Percentiles rank a stretch among this genome's conserved stretches.
phyloP scores from a whole-genome alignment of 92 coral and sea anemone species.

The Actinostola sp. region DNA sequence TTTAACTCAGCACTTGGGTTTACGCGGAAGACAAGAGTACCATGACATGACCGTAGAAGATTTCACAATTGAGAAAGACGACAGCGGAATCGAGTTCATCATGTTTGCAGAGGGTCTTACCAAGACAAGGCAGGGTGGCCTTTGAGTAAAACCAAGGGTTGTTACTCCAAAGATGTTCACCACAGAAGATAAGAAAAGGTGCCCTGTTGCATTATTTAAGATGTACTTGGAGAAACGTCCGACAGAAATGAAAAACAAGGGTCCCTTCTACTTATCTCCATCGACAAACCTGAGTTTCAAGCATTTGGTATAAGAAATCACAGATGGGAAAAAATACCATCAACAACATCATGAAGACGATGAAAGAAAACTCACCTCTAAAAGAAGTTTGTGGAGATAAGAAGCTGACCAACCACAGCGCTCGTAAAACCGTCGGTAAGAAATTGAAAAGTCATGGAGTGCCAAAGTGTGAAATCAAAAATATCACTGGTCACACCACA shows the following conservation, averaged over 20 bases:
- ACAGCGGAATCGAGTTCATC: slow-evolving; percentile 26
- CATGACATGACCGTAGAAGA: slow-evolving; percentile 33
- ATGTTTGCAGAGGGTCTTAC: slow-evolving; percentile 42
- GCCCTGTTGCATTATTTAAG: slow-evolving; percentile 37
- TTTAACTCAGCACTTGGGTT: slow-evolving; percentile 32
- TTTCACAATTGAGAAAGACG: slow-evolving; percentile 35
- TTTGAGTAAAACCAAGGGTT: slow-evolving; percentile 12
- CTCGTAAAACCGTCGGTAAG: slow-evolving; percentile 47
- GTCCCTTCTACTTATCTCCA: slow-evolving; percentile 46
- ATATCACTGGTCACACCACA: slow-evolving; percentile 24
- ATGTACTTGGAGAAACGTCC: slow-evolving; percentile 34
- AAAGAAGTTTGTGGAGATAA: slow-evolving; percentile 19
- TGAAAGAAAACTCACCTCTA: slow-evolving; percentile 39
- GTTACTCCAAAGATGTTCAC: slow-evolving; percentile 53
- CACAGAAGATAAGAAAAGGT: slow-evolving; percentile 9
- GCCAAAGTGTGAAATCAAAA: slow-evolving; percentile 25
- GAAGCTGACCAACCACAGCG: slow-evolving; percentile 58
- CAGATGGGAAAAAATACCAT: slow-evolving; percentile 51
- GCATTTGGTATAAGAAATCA: slow-evolving; percentile 51
- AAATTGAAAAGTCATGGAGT: slow-evolving; percentile 20
- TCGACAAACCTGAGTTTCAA: too few relatives aligned
- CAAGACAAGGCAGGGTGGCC: slow-evolving; percentile 44
- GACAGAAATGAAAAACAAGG: slow-evolving; percentile 28
- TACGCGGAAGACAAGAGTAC: slow-evolving; percentile 42
- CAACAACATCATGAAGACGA: slow-evolving; percentile 35